Conservation (phyloP, 1,140 invertebrate species). For the Luehdorfia chinensis region DNA sequence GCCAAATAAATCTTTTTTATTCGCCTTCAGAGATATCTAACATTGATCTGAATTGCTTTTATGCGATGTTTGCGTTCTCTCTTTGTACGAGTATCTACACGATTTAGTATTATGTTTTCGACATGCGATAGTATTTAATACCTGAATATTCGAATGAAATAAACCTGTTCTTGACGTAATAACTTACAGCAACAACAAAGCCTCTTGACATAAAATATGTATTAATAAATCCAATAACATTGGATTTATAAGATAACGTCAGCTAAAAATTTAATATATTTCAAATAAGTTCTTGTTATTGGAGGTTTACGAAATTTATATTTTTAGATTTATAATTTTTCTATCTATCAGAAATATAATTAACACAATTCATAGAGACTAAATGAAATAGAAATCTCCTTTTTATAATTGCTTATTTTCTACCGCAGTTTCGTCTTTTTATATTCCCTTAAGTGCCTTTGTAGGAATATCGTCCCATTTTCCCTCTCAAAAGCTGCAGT, state of each 20-base stretch:
- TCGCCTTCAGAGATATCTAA: slow-evolving; percentile 52
- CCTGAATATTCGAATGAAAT: too few species aligned
- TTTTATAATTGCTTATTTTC: slow-evolving; percentile 13
- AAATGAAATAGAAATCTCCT: slow-evolving; percentile 9
- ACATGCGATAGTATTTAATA: slow-evolving; percentile 34
- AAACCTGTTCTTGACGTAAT: too few species aligned
- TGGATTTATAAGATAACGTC: too few species aligned
- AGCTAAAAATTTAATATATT: too few species aligned
- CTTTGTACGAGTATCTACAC: slow-evolving; percentile 49
- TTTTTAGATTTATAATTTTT: too few species aligned
- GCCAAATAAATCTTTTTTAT: slow-evolving; percentile 66
- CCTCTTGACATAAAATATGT: too few species aligned
- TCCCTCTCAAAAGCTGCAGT: slow-evolving; percentile 33
- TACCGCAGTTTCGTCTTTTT: slow-evolving; percentile 34
- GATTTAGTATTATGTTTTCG: slow-evolving; percentile 63
- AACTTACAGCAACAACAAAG: too few species aligned
- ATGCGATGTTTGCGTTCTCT: slow-evolving; percentile 66
- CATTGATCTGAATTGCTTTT: slow-evolving; percentile 68
- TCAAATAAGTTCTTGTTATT: too few species aligned
- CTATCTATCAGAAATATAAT: too few species aligned
- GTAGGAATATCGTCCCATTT: slow-evolving; percentile 26
- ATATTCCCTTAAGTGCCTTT: slow-evolving; percentile 40
- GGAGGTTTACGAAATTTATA: too few species aligned
- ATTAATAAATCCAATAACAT: too few species aligned
- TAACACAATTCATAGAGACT: neutral